Base-by-base conservation (phyloP, 2,797 vertebrate species). In the Pseudomugil gertrudae region DNA sequence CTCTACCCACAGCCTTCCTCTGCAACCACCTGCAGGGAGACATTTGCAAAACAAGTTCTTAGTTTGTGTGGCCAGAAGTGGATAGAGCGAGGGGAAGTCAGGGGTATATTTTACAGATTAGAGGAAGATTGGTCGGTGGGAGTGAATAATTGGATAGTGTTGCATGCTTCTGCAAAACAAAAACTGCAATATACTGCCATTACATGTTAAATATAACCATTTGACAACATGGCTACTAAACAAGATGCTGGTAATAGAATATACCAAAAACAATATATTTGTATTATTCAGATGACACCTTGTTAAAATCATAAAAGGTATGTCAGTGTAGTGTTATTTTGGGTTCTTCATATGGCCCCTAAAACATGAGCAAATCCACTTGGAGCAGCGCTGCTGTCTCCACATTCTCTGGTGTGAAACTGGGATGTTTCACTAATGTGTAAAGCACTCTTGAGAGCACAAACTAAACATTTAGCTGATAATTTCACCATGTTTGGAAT, bases 1-100 rank as follows among this genome's bases (percentile, higher is more conserved):
- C 79, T 24, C 74, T 73, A 68, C 81, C 76, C 72, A 26, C 63
- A 51, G 80, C 68, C 81, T 83, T 74, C 61, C 24, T 73, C 63
- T 72, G 74, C 29, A 24, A 10, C 71, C 77, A 78, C 84, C 79
- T 40, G 56, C 74, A 23, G 89, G 36, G 89, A 75, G 62, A 83
- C 84, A 82, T 87, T 85, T 87, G 79, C 82, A 89, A 89, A 90
- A 91, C 86, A 90, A 92, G 76, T 74, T 77, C 75, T 84, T 78
- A 81, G 68, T 11, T 54, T 61, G 67, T 66, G 57, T 45, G 60
- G 66, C 78, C 65, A 69, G 55, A 62, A 33, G 51, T 55, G 33
- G 62, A 71, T 21, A 52, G 5, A 52, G 17, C 40, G 58, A 64
- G 50, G 27, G 11, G 57, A 24, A 56, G 51, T 27, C 4, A 45